Base-by-base conservation (phyloP, 2,113 vertebrate genomes). In the Scartelaos histophorus region DNA sequence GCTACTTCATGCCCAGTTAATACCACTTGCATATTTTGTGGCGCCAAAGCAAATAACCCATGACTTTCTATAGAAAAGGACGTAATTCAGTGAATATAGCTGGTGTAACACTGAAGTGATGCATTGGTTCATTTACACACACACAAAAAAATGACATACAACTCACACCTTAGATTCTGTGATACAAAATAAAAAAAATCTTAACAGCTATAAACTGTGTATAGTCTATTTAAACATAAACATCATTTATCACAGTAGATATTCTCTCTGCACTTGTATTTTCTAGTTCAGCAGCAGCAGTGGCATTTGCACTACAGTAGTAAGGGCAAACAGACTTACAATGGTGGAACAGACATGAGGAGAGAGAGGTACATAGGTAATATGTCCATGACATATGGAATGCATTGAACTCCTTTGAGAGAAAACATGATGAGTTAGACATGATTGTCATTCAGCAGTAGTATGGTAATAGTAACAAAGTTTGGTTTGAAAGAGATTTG, bases 391-490 rank as follows among this genome's bases (percentile, higher is more conserved):
- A 75, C 57, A 73, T 43, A 47, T 84, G 82, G 85, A 89, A 88
- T 85, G 87, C 67, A 17, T 79, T 69, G 66, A 54, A 54, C 19
- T 54, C n/a, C 19, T 13, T 71, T 6, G 7, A 69, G 38, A 71
- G 25, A 69, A 58, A 78, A 73, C 56, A 34, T 9, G 29, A 71
- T 15, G 11, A 47, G 51, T 70, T 76, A 43, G 38, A 38, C 53
- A 67, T 85, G 92, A 93, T 92, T 93, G 92, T 92, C 91, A 73
- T 85, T 82, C 69, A 87, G 85, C 86, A 86, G 68, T 75, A 66
- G 66, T 73, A 74, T 56, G n/a, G 29, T 29, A 29, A 29, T 29
- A 29, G 29, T 29, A 56, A 67, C 67, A 64, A n/a, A 74, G 38
- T 64, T 79, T 86, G 82, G 86, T 90, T 85, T 75, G 67, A 22